A percentile compares a stretch with the other conserved stretches of the same genome.
These are phyloP conservation scores for Chloebia gouldiae DNA, from an alignment of 2,113 vertebrate genomes.

Conservation along the genomic window DNA sequence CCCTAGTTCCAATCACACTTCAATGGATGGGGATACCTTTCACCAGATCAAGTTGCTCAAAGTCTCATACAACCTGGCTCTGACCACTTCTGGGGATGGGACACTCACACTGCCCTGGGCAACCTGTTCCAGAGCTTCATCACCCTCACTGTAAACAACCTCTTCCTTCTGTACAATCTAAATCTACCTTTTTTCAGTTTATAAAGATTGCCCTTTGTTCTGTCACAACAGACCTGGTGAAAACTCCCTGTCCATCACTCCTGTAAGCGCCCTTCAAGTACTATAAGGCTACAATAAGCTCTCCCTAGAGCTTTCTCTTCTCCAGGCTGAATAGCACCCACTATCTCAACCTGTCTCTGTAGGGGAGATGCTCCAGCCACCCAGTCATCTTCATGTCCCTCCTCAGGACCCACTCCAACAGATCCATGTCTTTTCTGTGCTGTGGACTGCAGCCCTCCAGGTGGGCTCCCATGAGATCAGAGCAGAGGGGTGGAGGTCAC, in stretches of 20 bases:
- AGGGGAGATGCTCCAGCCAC: background rate
- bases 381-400: fast-evolving
- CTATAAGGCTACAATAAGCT: background rate
- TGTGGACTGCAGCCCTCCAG: background rate
- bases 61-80: background rate
- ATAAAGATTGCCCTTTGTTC: background rate
- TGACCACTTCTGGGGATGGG: background rate
- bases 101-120: background rate
- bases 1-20: background rate
- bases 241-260: background rate
- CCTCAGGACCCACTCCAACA: background rate
- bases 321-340: background rate
- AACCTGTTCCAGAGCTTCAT: background rate
- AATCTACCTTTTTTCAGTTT: background rate
- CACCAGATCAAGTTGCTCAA: background rate
- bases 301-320: background rate
- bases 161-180: background rate
- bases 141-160: background rate
- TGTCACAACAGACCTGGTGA: background rate
- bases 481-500: background rate
- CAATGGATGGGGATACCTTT: background rate
- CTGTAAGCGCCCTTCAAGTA: background rate
- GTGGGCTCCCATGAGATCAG: background rate
- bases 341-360: background rate
- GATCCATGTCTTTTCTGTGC: background rate